Percentiles rank a stretch among this genome's conserved stretches.
Evolutionary conservation across 2,113 vertebrate genomes (phyloP).

Genomic region (Apodemus sylvaticus): DNA sequence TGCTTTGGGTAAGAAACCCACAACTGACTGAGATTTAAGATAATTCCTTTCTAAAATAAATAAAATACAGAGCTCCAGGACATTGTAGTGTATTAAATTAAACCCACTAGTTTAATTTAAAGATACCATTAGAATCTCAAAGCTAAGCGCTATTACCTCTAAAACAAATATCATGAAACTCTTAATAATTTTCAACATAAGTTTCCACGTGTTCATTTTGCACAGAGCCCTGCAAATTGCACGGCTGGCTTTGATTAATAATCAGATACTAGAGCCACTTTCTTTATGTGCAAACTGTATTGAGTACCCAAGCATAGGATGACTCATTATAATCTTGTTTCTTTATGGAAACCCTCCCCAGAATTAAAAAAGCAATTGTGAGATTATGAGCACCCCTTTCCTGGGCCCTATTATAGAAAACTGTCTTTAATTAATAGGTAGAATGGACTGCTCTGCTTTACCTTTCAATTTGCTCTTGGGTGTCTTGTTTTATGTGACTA

Average conservation of each 20-base stretch:
- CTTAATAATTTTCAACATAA: background rate
- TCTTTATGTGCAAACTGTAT: background rate
- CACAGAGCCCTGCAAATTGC: background rate
- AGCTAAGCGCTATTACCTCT: background rate
- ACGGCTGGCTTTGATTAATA: background rate
- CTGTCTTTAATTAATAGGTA: slow-evolving; percentile 27
- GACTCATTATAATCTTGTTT: background rate
- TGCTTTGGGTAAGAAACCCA: background rate
- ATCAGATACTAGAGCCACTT: background rate
- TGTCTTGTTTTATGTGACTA: slow-evolving; percentile 70
- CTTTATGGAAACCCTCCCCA: background rate
- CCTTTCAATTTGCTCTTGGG: slow-evolving; percentile 47
- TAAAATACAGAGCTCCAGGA: background rate
- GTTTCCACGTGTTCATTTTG: background rate
- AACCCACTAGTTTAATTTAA: background rate
- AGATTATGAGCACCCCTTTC: background rate
- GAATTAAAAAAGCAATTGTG: background rate
- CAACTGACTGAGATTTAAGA: background rate
- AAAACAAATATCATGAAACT: background rate
- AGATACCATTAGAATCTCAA: background rate
- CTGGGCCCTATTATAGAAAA: background rate
- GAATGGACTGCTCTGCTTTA: background rate
- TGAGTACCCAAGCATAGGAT: background rate
- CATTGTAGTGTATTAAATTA: too few species aligned
- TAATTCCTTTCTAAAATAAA: background rate